These are phyloP conservation scores for Pycnonotus jocosus DNA, from an alignment of 2,113 vertebrate genomes.

Conservation along the genomic window DNA sequence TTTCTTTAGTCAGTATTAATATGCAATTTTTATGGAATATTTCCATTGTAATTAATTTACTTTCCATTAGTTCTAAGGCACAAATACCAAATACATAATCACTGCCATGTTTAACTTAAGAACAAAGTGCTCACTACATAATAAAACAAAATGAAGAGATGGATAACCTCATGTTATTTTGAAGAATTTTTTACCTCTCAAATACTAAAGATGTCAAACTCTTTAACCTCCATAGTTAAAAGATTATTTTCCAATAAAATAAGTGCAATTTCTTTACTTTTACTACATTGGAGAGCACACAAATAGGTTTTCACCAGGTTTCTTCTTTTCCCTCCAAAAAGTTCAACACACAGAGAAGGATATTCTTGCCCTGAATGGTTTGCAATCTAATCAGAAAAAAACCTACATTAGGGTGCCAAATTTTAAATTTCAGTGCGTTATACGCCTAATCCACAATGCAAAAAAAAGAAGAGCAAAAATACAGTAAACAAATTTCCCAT, in stretches of 20 bases:
- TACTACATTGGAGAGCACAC: neutral
- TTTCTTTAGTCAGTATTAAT: slow-evolving; percentile 28
- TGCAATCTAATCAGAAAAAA: neutral
- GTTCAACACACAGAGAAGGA: neutral
- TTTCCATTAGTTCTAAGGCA: slow-evolving; percentile 1
- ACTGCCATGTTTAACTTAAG: neutral
- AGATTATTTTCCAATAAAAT: neutral
- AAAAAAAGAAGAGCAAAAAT: neutral
- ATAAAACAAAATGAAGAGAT: neutral
- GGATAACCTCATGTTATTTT: neutral
- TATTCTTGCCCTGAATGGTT: neutral
- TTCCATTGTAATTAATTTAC: slow-evolving; percentile 20
- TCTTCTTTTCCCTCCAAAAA: neutral
- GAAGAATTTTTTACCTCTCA: neutral
- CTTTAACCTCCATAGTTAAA: neutral
- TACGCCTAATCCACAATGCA: neutral
- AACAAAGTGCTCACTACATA: neutral
- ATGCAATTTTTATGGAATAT: slow-evolving; percentile 20
- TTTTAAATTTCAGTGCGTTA: neutral
- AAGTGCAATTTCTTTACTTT: neutral
- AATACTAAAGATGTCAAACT: neutral
- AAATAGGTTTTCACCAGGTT: neutral
- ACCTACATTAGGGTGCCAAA: neutral
- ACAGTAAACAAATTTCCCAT: neutral
- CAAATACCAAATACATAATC: neutral